Conservation (phyloP, 2,888 invertebrate genomes). For the Metacarcinus magister region DNA sequence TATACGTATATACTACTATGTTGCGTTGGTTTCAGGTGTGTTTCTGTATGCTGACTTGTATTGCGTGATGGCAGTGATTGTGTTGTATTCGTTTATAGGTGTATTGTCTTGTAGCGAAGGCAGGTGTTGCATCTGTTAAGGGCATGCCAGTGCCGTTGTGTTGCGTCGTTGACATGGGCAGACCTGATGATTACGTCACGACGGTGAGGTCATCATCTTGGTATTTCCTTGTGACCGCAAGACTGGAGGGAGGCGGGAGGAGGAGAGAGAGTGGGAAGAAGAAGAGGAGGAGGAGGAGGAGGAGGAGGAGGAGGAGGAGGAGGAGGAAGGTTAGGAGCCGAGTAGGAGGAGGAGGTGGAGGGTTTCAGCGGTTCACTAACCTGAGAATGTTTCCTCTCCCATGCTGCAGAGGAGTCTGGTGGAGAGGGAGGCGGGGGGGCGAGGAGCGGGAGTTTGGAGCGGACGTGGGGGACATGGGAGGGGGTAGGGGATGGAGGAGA, state of each 20-base stretch:
- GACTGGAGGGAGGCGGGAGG: neutral
- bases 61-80: neutral
- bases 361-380: neutral
- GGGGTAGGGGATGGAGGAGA: neutral
- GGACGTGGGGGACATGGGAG: neutral
- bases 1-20: neutral
- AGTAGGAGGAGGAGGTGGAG: neutral
- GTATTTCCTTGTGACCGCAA: constrained; percentile 41
- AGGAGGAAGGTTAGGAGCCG: neutral
- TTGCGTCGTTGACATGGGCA: neutral
- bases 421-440: neutral
- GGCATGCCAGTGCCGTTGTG: neutral
- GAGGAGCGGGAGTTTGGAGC: neutral
- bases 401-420: neutral
- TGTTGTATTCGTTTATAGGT: neutral
- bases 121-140: neutral
- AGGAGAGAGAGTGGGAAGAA: neutral
- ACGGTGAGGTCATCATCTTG: constrained; percentile 33
- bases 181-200: constrained; percentile 16
- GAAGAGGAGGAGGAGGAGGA: neutral
- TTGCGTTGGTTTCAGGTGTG: neutral
- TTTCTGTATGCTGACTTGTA: neutral
- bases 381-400: neutral
- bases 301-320: neutral
- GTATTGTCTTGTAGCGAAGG: neutral